Evolutionary conservation across 2,113 vertebrate genomes (phyloP).

Genomic region (Pluvialis apricaria): DNA sequence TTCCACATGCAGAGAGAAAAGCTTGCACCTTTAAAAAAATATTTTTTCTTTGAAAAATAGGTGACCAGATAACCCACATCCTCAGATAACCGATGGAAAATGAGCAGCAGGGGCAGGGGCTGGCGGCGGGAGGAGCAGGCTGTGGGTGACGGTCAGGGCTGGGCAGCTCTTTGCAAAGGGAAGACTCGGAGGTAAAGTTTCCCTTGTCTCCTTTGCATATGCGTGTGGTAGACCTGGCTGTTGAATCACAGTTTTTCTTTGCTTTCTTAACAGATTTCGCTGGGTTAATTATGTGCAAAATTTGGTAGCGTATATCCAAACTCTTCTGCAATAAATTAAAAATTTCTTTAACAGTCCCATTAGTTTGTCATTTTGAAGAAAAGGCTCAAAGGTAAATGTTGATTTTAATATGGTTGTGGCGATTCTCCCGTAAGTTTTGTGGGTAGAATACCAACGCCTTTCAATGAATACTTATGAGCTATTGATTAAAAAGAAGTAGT

Average conservation of each 20-base stretch:
- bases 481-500: slow-evolving; percentile 51
- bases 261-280: neutral
- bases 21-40: neutral
- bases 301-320: neutral
- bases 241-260: neutral
- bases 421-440: neutral
- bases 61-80: neutral
- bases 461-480: slow-evolving; percentile 63
- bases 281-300: neutral
- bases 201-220: neutral
- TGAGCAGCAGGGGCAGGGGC: neutral
- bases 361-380: slow-evolving; percentile 2
- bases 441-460: slow-evolving; percentile 29
- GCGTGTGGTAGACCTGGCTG: neutral
- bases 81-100: fast-evolving
- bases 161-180: neutral
- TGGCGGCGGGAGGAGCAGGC: neutral
- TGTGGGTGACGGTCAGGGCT: neutral
- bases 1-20: neutral
- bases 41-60: neutral
- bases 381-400: slow-evolving; percentile 15
- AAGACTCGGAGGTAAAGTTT: neutral
- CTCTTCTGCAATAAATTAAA: neutral
- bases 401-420: slow-evolving; percentile 4
- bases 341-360: neutral